Base-by-base conservation (phyloP, 2,888 invertebrate species). In the Drosophila sordidapex region DNA sequence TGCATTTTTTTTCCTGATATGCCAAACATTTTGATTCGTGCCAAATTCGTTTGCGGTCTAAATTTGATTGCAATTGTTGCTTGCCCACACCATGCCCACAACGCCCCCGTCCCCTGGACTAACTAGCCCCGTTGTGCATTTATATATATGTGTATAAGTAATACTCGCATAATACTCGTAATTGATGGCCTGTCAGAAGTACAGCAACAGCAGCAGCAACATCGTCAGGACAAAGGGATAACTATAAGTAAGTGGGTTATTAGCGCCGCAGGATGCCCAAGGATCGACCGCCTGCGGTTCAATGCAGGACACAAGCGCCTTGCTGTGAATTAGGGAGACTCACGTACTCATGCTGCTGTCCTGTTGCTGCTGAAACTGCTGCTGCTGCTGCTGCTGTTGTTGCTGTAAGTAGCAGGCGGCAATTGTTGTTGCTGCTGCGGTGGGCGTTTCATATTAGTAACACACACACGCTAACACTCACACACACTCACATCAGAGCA, bases 171-270 rank as follows among this genome's bases (percentile, higher is more conserved):
- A 78, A 79, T 79, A 76, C 81, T 58, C 67, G 65, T 89, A 89
- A 85, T 85, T 85, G 83, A 85, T 89, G 89, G 89, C 57, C 89
- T 75, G 74, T 74, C 73, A 66, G 53, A 66, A 63, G 70, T 61
- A 66, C 68, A 60, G 49, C 60, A 58, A 43, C 63, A 56, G 13
- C 43, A 18, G 4, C 69, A 61, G 51, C 52, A 70, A 62, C 33
- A 51, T 57, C 51, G 57, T 46, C 35, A 31, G 72, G 57, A 88
- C 88, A 90, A 90, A 76, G 79, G 87, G 87, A 85, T 87, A 90
- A 90, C 90, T 89, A 82, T 86, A 84, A 89, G 91, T 91, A 91
- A 91, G 89, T 89, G 89, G 90, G 90, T 90, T 91, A 91, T 91
- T 91, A 91, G 86, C 91, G 73, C 90, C 86, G 86, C 88, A 84